These are phyloP conservation scores for Girardinichthys multiradiatus DNA, from an alignment of 2,113 vertebrate genomes.

Conservation along the genomic window DNA sequence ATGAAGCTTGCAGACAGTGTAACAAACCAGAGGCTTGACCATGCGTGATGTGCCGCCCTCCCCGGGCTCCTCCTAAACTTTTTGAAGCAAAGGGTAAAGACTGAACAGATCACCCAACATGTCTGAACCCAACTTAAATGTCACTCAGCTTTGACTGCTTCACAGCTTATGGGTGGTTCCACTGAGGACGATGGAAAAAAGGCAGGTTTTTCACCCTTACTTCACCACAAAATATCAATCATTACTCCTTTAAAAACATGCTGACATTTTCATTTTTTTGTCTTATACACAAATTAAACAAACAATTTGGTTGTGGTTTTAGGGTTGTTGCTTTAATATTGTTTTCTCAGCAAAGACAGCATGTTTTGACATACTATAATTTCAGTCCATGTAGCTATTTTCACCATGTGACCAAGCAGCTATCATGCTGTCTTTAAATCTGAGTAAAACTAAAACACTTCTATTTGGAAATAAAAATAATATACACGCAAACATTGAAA, in stretches of 20 bases:
- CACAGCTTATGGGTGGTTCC: conserved; percentile 15
- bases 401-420: too few relatives aligned
- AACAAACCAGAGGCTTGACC: conserved; percentile 55
- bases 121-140: conserved; percentile 35
- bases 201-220: background rate
- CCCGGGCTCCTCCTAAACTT: conserved; percentile 63
- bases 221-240: too few relatives aligned
- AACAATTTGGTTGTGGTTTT: background rate
- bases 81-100: conserved; percentile 70
- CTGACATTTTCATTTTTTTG: background rate
- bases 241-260: background rate
- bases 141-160: conserved; percentile 37
- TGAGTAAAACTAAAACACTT: too few relatives aligned
- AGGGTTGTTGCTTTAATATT: too few relatives aligned
- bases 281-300: background rate
- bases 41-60: conserved; percentile 52
- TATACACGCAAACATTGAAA: too few relatives aligned
- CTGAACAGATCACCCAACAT: conserved; percentile 33
- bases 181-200: conserved; percentile 11
- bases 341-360: too few relatives aligned
- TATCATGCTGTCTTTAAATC: background rate
- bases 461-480: background rate
- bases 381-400: too few relatives aligned
- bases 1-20: conserved; percentile 51
- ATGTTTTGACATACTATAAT: too few relatives aligned